Percentiles rank a stretch among this genome's conserved stretches.
Evolutionary conservation across 2,113 vertebrate species (phyloP).

Genomic region (Syngnathus scovelli): DNA sequence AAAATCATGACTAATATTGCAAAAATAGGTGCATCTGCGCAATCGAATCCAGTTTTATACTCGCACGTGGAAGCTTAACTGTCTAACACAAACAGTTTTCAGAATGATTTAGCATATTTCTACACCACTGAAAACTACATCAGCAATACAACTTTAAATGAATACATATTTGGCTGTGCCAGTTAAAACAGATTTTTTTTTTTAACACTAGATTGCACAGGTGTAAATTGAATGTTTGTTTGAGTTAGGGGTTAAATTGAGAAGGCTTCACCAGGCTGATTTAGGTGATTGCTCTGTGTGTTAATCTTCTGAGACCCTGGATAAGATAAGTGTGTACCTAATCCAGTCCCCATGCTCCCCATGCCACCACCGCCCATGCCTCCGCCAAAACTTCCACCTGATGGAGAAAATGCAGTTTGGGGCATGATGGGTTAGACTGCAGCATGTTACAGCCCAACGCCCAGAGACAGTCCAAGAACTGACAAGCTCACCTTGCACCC

Average conservation of each 20-base stretch:
- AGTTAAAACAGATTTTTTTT: too few species aligned
- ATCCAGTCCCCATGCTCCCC: conserved; percentile 85
- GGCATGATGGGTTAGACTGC: background rate
- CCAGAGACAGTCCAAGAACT: background rate
- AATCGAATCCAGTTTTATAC: background rate
- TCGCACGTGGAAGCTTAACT: background rate
- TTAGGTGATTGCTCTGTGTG: background rate
- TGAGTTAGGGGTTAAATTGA: background rate
- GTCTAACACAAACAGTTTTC: background rate
- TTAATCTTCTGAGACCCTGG: background rate
- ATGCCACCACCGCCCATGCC: conserved; percentile 88
- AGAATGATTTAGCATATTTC: background rate
- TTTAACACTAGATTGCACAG: background rate
- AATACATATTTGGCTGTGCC: too few species aligned
- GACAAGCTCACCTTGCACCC: background rate
- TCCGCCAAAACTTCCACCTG: conserved; percentile 87
- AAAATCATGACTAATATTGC: background rate
- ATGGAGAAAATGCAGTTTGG: conserved; percentile 54
- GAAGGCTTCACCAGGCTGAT: background rate
- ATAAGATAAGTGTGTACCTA: conserved; percentile 72
- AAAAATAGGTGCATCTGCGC: background rate
- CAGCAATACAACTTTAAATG: background rate
- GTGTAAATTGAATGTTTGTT: background rate
- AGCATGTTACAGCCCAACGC: background rate
- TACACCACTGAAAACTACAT: background rate